Conservation (phyloP, 2,888 invertebrate species). For the Pheosia tremula region DNA sequence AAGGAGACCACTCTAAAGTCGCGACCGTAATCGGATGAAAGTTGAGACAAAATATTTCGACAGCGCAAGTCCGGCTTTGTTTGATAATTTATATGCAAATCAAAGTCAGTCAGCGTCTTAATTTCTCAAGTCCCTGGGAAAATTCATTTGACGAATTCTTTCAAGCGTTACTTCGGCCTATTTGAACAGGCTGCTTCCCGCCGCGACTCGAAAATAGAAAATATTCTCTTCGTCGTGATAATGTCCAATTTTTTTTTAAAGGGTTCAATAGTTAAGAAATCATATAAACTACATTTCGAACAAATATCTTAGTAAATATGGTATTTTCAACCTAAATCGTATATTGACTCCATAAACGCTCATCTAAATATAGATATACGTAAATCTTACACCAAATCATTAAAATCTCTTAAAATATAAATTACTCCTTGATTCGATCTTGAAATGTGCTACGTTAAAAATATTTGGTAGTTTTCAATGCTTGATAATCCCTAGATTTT, state of each 20-base stretch:
- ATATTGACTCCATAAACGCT: too few relatives aligned
- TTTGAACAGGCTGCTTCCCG: not conserved
- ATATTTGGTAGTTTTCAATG: too few relatives aligned
- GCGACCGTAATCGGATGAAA: slow-evolving; percentile 34
- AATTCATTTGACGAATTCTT: slow-evolving; percentile 18
- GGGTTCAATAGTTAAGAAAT: too few relatives aligned
- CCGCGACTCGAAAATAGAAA: not conserved
- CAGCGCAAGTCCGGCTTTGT: slow-evolving; percentile 26
- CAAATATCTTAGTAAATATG: too few relatives aligned
- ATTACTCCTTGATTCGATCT: too few relatives aligned
- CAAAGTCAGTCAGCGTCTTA: slow-evolving; percentile 34
- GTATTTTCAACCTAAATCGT: too few relatives aligned
- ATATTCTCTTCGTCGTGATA: not conserved
- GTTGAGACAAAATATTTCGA: slow-evolving; percentile 38
- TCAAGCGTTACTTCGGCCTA: not conserved
- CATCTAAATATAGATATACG: too few relatives aligned
- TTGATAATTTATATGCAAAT: slow-evolving; percentile 46
- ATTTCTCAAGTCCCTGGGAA: slow-evolving; percentile 23
- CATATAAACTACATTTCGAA: too few relatives aligned
- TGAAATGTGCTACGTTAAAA: too few relatives aligned
- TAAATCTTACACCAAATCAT: too few relatives aligned
- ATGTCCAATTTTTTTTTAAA: too few relatives aligned
- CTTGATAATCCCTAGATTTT: not conserved
- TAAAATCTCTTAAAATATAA: too few relatives aligned
- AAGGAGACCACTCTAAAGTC: slow-evolving; percentile 2